Base-by-base conservation (phyloP, 2,888 invertebrate genomes). In the Spilarctia lutea region DNA sequence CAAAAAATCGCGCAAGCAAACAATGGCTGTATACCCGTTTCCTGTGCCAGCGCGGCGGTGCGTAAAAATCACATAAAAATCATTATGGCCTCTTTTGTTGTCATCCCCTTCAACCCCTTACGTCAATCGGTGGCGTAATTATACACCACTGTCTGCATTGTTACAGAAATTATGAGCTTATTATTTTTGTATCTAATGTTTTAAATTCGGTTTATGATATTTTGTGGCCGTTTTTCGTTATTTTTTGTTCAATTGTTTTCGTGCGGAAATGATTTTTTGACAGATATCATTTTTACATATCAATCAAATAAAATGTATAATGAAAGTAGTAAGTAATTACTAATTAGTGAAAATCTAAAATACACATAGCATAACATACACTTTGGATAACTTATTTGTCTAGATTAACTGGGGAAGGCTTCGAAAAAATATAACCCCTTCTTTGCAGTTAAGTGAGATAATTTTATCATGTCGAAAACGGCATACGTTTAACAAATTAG, bases 51-150 rank as follows among this genome's bases (percentile, higher is more conserved):
- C 30, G 83, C 89, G 83, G 81, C 84, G 92, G 84, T 83, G 90
- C 90, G 91, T 92, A 86, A 91, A 93, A 93, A 94, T 93, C 93
- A 92, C 90, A 93, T 93, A 91, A 92, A 93, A 94, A 93, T 92
- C 91, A 93, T 92, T 90, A 90, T 85, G 85, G 79, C 83, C 85
- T 89, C 89, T 87, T 91, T 92, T 91, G 90, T 90, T 86, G 74
- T 68, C 81, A 82, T 79, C 87, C 89, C 91, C 86, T 84, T 82
- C 85, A 85, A 90, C 90, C 92, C 91, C 91, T 88, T 85, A 82
- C 82, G 82, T 83, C 81, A 83, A 83, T 79, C 82, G 81, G 78
- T 85, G 82, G 81, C 80, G 81, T 91, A 89, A 92, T 92, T 91
- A 91, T 88, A 83, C 86, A 86, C 75, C 85, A 60, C 73, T 77